Evolutionary conservation across 2,888 invertebrate genomes (phyloP).

Genomic region (Limnephilus auricula): DNA sequence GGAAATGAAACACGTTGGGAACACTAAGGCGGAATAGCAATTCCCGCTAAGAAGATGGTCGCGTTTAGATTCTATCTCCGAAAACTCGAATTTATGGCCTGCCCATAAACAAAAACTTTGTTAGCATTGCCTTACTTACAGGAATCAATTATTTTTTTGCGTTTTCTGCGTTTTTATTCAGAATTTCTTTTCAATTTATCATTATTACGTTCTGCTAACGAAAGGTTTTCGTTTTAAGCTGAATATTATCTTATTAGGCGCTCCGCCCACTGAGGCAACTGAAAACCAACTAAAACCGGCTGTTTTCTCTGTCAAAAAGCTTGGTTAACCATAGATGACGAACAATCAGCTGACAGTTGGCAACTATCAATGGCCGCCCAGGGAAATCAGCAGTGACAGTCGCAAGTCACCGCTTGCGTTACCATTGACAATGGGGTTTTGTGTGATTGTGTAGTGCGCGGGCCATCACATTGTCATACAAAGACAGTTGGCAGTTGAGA

Average conservation of each 20-base stretch:
- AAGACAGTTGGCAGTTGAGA: no score
- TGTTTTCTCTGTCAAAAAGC: no score
- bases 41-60: constrained; percentile 21
- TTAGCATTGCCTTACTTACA: constrained; percentile 4
- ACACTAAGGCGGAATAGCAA: constrained; percentile 26
- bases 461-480: no score
- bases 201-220: background rate
- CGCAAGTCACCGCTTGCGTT: no score
- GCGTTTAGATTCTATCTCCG: constrained; percentile 29
- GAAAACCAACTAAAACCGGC: no score
- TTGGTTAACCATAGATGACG: no score
- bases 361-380: no score
- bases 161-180: background rate
- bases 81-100: background rate
- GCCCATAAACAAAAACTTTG: constrained; percentile 19
- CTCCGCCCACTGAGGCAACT: no score
- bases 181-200: background rate
- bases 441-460: no score
- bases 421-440: no score
- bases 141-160: constrained; percentile 22
- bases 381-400: no score
- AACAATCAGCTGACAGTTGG: no score
- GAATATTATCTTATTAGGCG: background rate
- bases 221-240: background rate
- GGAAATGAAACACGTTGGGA: constrained; percentile 15